Conservation (phyloP, 1,140 invertebrate species). For the Tachypleus tridentatus region DNA sequence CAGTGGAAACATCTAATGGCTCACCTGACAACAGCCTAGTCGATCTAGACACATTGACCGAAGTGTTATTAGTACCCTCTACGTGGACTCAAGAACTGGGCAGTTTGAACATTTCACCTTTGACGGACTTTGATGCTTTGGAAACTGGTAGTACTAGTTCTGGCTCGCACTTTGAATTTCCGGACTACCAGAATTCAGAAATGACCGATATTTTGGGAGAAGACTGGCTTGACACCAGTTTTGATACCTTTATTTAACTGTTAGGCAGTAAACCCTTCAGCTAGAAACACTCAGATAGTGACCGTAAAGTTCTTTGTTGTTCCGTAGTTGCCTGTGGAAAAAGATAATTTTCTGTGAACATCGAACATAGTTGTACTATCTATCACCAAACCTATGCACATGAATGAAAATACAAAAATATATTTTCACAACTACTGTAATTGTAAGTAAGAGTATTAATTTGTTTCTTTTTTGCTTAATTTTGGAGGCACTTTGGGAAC, state of each 20-base stretch:
- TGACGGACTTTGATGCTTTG: constrained; percentile 49
- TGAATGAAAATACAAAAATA: too few relatives aligned
- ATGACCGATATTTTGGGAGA: constrained; percentile 41
- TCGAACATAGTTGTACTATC: too few relatives aligned
- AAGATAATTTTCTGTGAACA: too few relatives aligned
- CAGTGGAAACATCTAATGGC: neutral
- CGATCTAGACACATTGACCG: constrained; percentile 58
- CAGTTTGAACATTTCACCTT: constrained; percentile 28
- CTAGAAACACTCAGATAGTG: too few relatives aligned
- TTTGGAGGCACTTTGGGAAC: too few relatives aligned
- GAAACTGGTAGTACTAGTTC: constrained; percentile 47
- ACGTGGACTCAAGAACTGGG: constrained; percentile 32
- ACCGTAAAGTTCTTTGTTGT: too few relatives aligned
- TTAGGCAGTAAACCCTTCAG: too few relatives aligned
- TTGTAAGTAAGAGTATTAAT: too few relatives aligned
- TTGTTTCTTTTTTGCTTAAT: too few relatives aligned
- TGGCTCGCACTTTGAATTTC: constrained; percentile 63
- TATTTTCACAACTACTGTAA: too few relatives aligned
- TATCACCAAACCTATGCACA: too few relatives aligned
- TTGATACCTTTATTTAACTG: neutral
- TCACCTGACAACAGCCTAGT: constrained; percentile 37
- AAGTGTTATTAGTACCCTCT: constrained; percentile 41
- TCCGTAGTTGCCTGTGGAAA: too few relatives aligned
- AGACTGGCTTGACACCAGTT: constrained; percentile 20
- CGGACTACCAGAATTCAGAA: constrained; percentile 52